These are phyloP conservation scores for Xylocopa sonorina DNA, from an alignment of 1,140 invertebrate species.

Conservation along the genomic window DNA sequence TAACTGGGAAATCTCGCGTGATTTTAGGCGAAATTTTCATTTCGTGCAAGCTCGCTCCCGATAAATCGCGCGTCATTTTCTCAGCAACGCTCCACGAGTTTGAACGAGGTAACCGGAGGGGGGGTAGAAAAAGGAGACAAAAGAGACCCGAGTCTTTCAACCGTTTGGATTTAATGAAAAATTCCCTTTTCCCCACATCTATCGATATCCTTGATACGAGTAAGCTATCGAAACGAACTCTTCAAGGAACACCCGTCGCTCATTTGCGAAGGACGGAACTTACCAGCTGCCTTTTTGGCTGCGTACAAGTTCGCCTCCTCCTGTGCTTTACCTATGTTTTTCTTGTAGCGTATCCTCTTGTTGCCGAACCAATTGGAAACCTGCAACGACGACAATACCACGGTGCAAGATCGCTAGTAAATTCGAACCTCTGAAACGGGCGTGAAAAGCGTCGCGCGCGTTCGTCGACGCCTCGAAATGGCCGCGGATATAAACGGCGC, in stretches of 20 bases:
- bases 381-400: constrained; percentile 78
- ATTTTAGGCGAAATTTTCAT: not conserved
- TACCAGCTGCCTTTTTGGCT: constrained; percentile 98
- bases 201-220: constrained; percentile 8
- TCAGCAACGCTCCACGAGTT: not conserved
- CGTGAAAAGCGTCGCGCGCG: not conserved
- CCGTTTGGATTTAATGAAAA: not conserved
- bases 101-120: too few species aligned
- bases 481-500: too few species aligned
- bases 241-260: constrained; percentile 61
- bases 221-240: constrained; percentile 50
- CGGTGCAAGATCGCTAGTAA: not conserved
- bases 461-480: not conserved
- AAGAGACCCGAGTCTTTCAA: constrained; percentile 8
- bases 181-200: not conserved
- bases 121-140: not conserved
- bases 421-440: not conserved
- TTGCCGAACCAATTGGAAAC: constrained; percentile 99
- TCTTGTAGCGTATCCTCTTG: constrained; percentile 99
- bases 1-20: not conserved
- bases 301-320: constrained; percentile 99
- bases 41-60: not conserved
- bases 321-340: constrained; percentile 99
- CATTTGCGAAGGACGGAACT: constrained; percentile 71
- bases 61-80: not conserved